Evolutionary conservation across 2,888 invertebrate species (phyloP).

Genomic region (Eudasyphora cyanicolor): DNA sequence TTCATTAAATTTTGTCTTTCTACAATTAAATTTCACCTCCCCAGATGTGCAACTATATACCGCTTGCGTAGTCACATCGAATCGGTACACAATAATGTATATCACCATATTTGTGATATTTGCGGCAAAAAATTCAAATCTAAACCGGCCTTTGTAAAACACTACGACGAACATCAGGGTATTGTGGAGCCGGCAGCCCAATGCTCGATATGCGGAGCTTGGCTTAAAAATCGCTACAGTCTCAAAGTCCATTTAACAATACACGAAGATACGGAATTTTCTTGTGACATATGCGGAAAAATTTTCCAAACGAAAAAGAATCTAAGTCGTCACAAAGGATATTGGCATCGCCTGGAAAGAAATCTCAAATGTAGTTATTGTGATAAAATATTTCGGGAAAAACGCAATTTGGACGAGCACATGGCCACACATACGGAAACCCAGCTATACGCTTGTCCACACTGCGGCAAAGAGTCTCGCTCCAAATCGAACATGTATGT

Average conservation of each 20-base stretch:
- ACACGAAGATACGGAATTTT: slow-evolving; percentile 63
- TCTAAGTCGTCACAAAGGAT: slow-evolving; percentile 73
- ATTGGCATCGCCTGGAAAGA: slow-evolving; percentile 73
- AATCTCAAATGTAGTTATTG: slow-evolving; percentile 74
- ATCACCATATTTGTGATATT: slow-evolving; percentile 75
- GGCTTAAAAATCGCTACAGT: slow-evolving; percentile 75
- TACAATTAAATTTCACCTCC: slow-evolving; percentile 57
- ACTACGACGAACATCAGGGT: slow-evolving; percentile 74
- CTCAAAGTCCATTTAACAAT: slow-evolving; percentile 66
- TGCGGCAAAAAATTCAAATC: slow-evolving; percentile 77
- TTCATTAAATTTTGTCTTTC: slow-evolving; percentile 11
- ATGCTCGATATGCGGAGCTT: slow-evolving; percentile 73
- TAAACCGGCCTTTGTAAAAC: slow-evolving; percentile 75
- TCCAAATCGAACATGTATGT: slow-evolving; percentile 78
- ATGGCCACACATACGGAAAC: slow-evolving; percentile 76
- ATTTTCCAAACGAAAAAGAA: slow-evolving; percentile 72
- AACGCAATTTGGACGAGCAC: slow-evolving; percentile 75
- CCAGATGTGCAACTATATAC: slow-evolving; percentile 74
- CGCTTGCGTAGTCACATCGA: slow-evolving; percentile 74
- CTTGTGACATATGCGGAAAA: slow-evolving; percentile 67
- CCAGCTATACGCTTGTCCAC: slow-evolving; percentile 75
- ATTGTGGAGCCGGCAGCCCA: slow-evolving; percentile 74
- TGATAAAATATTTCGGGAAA: slow-evolving; percentile 75
- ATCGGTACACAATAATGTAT: slow-evolving; percentile 75
- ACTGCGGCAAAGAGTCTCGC: slow-evolving; percentile 75